Conservation (phyloP, 2,888 invertebrate species). For the Antitype chi region DNA sequence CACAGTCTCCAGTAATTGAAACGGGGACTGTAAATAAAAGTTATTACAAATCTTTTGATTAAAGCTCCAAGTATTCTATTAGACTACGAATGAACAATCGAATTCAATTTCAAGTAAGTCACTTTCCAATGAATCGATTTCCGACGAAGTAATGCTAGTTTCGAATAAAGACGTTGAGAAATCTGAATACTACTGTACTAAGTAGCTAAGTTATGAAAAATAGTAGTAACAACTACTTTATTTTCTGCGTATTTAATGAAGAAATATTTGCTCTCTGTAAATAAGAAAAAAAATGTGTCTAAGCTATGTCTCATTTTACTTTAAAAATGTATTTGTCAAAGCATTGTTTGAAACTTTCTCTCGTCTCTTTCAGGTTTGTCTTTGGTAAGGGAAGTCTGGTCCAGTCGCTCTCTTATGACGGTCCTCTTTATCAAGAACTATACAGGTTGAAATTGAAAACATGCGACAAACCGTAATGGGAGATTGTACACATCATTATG, state of each 20-base stretch:
- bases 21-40: conserved; percentile 47
- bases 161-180: conserved; percentile 55
- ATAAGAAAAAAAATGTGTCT: conserved; percentile 7
- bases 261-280: conserved; percentile 5
- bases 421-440: conserved; percentile 27
- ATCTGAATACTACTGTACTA: conserved; percentile 36
- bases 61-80: conserved; percentile 69
- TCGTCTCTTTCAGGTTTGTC: conserved; percentile 8
- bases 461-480: too few species aligned
- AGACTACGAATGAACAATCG: conserved; percentile 58
- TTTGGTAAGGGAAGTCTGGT: conserved; percentile 25
- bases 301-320: conserved; percentile 17
- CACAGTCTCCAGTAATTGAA: conserved; percentile 41
- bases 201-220: conserved; percentile 32
- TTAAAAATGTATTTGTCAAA: conserved; percentile 33
- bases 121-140: conserved; percentile 62
- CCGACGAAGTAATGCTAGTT: conserved; percentile 48
- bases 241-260: conserved; percentile 7
- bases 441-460: too few species aligned
- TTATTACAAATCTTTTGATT: conserved; percentile 71
- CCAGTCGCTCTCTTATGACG: conserved; percentile 11
- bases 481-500: too few species aligned
- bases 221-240: background rate
- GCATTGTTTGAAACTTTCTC: conserved; percentile 27
- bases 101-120: conserved; percentile 63